Percentiles rank a stretch among this genome's conserved stretches.
Evolutionary conservation across 2,888 invertebrate species (phyloP).

Genomic region (Cosmorhoe ocellata): DNA sequence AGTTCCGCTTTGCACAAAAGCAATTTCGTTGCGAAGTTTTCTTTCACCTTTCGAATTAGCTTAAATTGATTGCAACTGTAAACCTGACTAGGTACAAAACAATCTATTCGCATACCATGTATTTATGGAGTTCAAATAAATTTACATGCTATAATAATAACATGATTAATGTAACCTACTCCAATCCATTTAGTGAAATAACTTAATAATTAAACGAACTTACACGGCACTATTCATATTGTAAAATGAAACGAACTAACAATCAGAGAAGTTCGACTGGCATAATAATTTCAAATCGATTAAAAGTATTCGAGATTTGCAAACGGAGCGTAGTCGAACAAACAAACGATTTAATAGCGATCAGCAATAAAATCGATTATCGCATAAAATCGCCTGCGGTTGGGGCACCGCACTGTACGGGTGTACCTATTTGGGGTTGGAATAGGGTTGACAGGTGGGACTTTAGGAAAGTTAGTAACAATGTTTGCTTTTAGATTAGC

Average conservation of each 20-base stretch:
- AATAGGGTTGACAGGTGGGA: constrained; percentile 3
- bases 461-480: no score
- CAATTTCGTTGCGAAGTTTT: constrained; percentile 33
- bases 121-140: no score
- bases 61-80: constrained; percentile 9
- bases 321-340: constrained; percentile 36
- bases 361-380: constrained; percentile 71
- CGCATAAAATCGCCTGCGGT: constrained; percentile 49
- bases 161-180: no score
- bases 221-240: background rate
- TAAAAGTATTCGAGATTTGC: background rate
- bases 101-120: no score
- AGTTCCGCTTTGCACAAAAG: constrained; percentile 53
- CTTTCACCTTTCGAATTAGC: constrained; percentile 15
- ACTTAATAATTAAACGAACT: background rate
- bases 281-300: background rate
- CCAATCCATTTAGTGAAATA: no score
- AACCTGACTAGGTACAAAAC: background rate
- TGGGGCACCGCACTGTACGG: constrained; percentile 46
- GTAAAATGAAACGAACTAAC: constrained; percentile 3
- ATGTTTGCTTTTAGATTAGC: no score
- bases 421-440: background rate
- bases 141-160: no score
- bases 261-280: background rate
- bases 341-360: constrained; percentile 64